These are phyloP conservation scores for Anguilla rostrata DNA, from an alignment of 2,113 vertebrate genomes.

Conservation along the genomic window DNA sequence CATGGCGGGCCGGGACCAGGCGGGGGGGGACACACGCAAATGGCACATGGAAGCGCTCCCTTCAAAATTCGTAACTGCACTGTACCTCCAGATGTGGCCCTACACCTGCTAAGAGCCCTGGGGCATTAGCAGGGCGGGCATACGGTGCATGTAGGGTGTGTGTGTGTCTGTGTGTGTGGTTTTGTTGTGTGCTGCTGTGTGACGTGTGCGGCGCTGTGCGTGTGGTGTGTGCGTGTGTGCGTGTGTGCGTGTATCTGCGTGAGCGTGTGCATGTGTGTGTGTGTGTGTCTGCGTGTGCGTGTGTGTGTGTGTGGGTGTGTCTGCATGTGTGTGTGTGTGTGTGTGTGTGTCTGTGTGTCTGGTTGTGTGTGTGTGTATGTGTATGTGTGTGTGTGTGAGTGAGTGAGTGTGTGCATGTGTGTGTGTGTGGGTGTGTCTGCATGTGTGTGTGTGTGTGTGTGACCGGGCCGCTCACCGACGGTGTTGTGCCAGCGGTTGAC, in stretches of 20 bases:
- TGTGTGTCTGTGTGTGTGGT: not conserved
- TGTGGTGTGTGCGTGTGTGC: no score
- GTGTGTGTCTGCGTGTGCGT: not conserved
- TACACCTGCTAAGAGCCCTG: conserved; percentile 46
- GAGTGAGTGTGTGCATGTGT: not conserved
- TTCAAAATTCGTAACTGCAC: conserved; percentile 48
- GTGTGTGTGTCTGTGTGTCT: not conserved
- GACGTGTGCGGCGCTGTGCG: no score
- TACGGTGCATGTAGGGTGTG: not conserved
- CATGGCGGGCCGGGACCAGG: conserved; percentile 44
- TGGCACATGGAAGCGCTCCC: conserved; percentile 63
- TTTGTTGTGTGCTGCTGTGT: no score
- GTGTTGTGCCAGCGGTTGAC: conserved; percentile 99
- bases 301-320: not conserved
- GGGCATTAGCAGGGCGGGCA: conserved; percentile 31
- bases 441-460: not conserved
- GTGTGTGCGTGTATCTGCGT: no score
- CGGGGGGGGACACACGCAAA: conserved; percentile 66
- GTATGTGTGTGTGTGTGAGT: not conserved
- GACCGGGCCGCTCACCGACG: conserved; percentile 77
- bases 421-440: not conserved
- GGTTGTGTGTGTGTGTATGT: not conserved
- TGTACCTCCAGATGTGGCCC: conserved; percentile 43
- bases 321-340: not conserved
- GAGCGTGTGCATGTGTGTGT: not conserved